phyloP scores from a whole-genome alignment of 2,888 invertebrate genomes.

The Dasysyrphus albostriatus region DNA sequence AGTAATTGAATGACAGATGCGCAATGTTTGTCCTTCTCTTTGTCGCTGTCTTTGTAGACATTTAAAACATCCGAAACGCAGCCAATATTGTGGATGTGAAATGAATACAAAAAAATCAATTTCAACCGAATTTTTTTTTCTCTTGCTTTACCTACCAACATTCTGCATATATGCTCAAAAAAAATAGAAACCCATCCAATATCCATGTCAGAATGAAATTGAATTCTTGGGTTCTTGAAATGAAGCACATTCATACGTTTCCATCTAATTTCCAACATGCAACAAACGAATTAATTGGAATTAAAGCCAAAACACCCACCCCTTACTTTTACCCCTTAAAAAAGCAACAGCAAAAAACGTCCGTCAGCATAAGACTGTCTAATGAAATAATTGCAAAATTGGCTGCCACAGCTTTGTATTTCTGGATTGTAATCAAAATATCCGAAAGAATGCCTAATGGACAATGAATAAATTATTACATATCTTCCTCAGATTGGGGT shows the following conservation, averaged over 20 bases:
- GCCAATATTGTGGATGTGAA: neutral
- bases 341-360: neutral
- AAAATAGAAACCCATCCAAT: conserved; percentile 25
- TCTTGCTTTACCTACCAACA: neutral
- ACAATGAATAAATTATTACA: conserved; percentile 69
- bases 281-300: conserved; percentile 38
- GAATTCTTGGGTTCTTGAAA: conserved; percentile 34
- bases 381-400: conserved; percentile 52
- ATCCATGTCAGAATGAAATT: conserved; percentile 40
- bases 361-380: neutral
- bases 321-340: neutral
- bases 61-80: neutral
- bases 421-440: conserved; percentile 59
- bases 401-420: conserved; percentile 16
- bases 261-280: conserved; percentile 10
- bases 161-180: no score
- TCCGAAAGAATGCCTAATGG: conserved; percentile 53
- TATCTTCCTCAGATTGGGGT: neutral
- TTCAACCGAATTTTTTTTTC: conserved; percentile 21
- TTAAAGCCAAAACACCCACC: conserved; percentile 10
- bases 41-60: neutral
- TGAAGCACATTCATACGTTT: conserved; percentile 10
- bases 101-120: conserved; percentile 11
- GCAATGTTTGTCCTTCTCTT: conserved; percentile 11
- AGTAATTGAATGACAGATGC: conserved; percentile 16